Percentiles rank a stretch among this genome's conserved stretches.
Evolutionary conservation across 2,797 vertebrate species (phyloP).

Genomic region (Phoeniculus purpureus): DNA sequence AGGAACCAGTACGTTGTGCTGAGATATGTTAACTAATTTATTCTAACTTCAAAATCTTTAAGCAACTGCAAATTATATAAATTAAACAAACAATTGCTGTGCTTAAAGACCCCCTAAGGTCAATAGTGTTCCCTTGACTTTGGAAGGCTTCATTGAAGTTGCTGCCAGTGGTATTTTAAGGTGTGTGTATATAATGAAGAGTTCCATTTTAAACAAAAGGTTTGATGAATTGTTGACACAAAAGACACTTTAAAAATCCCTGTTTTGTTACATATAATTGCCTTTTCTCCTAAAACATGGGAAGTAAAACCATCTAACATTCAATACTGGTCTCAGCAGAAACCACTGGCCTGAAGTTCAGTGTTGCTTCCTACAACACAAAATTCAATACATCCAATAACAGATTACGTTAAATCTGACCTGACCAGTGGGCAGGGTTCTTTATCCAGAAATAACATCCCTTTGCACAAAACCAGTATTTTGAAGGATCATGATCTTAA

Average conservation of each 20-base stretch:
- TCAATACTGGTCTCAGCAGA: background rate
- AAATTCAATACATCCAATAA: constrained; percentile 29
- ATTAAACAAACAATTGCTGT: background rate
- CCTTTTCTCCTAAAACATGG: background rate
- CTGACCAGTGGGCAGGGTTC: background rate
- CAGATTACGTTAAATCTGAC: background rate
- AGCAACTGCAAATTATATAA: background rate
- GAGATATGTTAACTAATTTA: background rate
- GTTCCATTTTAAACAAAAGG: background rate
- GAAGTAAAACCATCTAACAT: background rate
- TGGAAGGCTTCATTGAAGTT: background rate
- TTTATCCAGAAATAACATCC: background rate
- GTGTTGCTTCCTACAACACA: background rate
- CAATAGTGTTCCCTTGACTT: background rate
- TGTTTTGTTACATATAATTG: background rate
- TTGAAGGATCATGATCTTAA: background rate
- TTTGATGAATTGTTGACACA: background rate
- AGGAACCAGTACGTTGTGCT: background rate
- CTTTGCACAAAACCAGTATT: background rate
- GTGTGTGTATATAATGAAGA: background rate
- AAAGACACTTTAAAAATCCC: background rate
- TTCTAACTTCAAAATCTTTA: background rate
- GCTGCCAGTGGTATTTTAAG: background rate
- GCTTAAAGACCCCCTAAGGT: background rate
- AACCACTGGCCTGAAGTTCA: background rate